A percentile compares a stretch with the other conserved stretches of the same genome.
Evolutionary conservation across 2,113 vertebrate genomes (phyloP).

Genomic region (Gracilinanus agilis): DNA sequence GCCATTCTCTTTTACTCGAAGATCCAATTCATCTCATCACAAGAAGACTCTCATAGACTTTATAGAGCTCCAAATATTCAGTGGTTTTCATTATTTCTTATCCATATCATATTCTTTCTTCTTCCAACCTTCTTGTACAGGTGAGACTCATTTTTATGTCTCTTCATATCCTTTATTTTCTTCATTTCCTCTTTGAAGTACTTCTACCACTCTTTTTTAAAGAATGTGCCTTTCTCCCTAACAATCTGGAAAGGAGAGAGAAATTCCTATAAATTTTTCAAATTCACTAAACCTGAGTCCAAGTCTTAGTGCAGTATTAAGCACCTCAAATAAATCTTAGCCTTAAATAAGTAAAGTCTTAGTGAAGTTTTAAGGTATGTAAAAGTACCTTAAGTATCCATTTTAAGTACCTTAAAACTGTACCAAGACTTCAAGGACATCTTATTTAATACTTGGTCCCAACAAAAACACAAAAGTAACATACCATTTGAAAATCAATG

Average conservation of each 20-base stretch:
- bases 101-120: background rate
- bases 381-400: background rate
- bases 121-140: background rate
- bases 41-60: background rate
- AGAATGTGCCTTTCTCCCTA: background rate
- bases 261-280: background rate
- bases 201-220: background rate
- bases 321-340: background rate
- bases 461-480: background rate
- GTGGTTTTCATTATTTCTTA: background rate
- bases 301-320: background rate
- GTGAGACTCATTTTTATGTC: background rate
- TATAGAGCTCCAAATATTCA: background rate
- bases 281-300: background rate
- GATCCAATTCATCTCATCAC: background rate
- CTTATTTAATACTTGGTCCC: background rate
- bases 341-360: background rate
- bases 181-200: background rate
- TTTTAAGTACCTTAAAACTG: background rate
- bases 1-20: background rate
- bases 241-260: background rate
- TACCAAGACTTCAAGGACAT: background rate
- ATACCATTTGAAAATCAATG: background rate
- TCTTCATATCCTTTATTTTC: background rate
- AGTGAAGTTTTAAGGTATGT: background rate